Evolutionary conservation across 1,140 invertebrate genomes (phyloP).

Genomic region (Wasmannia auropunctata): DNA sequence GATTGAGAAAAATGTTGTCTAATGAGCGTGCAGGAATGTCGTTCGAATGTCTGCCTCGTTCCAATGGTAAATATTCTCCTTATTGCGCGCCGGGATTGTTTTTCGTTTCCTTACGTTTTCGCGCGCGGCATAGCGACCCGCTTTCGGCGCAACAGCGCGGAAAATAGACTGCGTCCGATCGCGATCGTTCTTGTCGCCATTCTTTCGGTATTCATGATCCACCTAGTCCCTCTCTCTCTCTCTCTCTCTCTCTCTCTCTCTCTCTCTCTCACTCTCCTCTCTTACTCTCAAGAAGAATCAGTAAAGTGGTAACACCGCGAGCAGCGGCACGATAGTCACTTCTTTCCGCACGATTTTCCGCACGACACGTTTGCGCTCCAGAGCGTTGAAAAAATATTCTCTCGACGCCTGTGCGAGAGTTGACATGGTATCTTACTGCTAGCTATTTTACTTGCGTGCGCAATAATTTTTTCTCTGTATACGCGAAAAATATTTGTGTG

Average conservation of each 20-base stretch:
- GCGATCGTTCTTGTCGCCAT: slow-evolving; percentile 22
- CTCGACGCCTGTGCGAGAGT: background rate
- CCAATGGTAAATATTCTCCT: slow-evolving; percentile 5
- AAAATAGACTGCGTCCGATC: slow-evolving; percentile 54
- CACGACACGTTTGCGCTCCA: background rate
- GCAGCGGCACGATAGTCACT: background rate
- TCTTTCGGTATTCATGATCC: slow-evolving; percentile 35
- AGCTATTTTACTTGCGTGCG: slow-evolving; percentile 6
- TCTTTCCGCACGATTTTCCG: slow-evolving; percentile 12
- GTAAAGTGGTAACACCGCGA: slow-evolving; percentile 8
- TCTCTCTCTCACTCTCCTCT: background rate
- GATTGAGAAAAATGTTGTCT: slow-evolving; percentile 15
- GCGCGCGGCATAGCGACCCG: background rate
- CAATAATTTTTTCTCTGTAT: slow-evolving; percentile 20
- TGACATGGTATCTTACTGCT: background rate
- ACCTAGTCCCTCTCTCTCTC: background rate
- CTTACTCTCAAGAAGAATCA: background rate
- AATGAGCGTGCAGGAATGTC: slow-evolving; percentile 33
- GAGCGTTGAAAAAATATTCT: background rate
- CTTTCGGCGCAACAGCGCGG: slow-evolving; percentile 55
- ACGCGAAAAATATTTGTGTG: background rate
- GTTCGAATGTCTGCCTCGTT: background rate
- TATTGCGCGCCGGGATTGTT: slow-evolving; percentile 8
- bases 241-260: background rate
- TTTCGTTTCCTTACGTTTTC: background rate